Evolutionary conservation across 2,888 invertebrate genomes (phyloP), one percentile per base, ranked within the genome.

Genomic region (Drosophila aldrichi): DNA sequence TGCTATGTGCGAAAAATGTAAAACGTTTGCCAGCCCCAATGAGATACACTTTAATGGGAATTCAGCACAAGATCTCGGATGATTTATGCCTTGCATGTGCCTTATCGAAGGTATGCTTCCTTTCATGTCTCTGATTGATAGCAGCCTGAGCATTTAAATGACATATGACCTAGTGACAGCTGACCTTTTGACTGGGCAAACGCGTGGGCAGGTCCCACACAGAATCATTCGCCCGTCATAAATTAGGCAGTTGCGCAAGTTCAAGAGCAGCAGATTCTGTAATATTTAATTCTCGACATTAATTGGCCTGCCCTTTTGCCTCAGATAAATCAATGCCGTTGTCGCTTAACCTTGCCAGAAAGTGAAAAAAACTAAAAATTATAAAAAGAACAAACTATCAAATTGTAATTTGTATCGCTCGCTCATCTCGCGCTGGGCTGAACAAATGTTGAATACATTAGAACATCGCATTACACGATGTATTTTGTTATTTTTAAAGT

Each of bases 221-320:
- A 60, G 61, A 70, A 60, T 76, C 57, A 76, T 81, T 76, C 70
- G 81, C 68, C 69, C 77, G 77, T 72, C 62, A 84, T 82, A 74
- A 84, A 82, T 84, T 71, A 70, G 20, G 14, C 43, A 59, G 38
- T 84, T 87, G 77, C 77, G 88, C 72, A 82, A 83, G 85, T 81
- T 88, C 81, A 84, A 84, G 86, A 81, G 55, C 82, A 81, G 55
- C 82, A 76, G 70, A 77, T 71, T 62, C 65, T 82, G 73, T 78
- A 65, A 62, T 65, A 72, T n/a, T n/a, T 60, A 48, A 43, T 69
- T 54, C n/a, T n/a, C 52, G 63, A 64, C 56, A 67, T 76, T 79
- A 79, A 81, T 80, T 79, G 76, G 62, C 20, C 58, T 66, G 55
- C 34, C 74, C 74, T 68, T 67, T 62, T 72, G 72, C 40, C 49